Percentiles rank a stretch among this genome's conserved stretches.
phyloP scores from a whole-genome alignment of 2,113 vertebrate genomes.

The Hiodon tergisus region DNA sequence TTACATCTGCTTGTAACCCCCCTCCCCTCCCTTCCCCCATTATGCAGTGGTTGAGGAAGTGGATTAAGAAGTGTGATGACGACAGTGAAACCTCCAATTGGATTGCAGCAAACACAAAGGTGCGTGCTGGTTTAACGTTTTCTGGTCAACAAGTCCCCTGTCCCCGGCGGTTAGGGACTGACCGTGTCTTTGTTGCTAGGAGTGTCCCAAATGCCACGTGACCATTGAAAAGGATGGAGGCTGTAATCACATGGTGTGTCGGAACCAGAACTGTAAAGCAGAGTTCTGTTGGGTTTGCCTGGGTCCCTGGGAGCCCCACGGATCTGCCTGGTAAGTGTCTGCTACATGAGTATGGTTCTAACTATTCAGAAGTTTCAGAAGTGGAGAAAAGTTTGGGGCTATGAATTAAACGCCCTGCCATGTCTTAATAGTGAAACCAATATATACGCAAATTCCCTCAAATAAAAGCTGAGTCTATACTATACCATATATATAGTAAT shows the following conservation, averaged over 20 bases:
- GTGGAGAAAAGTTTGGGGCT: too few species aligned
- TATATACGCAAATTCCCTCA: too few species aligned
- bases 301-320: constrained; percentile 97
- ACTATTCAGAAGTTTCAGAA: too few species aligned
- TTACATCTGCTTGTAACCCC: background rate
- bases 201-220: constrained; percentile 98
- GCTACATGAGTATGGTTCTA: background rate
- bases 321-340: constrained; percentile 88
- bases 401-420: too few species aligned
- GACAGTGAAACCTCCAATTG: constrained; percentile 99
- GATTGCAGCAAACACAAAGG: constrained; percentile 99
- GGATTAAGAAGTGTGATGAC: constrained; percentile 99
- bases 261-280: constrained; percentile 99
- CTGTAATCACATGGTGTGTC: constrained; percentile 99
- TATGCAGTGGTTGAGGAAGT: constrained; percentile 93
- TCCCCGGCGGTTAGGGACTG: background rate
- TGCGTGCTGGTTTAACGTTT: constrained; percentile 31
- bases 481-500: too few species aligned
- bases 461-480: too few species aligned
- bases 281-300: constrained; percentile 99
- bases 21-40: constrained; percentile 24
- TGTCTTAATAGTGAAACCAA: too few species aligned
- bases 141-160: background rate
- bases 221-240: constrained; percentile 99
- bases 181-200: constrained; percentile 58